Conservation (phyloP, 2,888 invertebrate genomes). For the Troglohyphantes excavatus region DNA sequence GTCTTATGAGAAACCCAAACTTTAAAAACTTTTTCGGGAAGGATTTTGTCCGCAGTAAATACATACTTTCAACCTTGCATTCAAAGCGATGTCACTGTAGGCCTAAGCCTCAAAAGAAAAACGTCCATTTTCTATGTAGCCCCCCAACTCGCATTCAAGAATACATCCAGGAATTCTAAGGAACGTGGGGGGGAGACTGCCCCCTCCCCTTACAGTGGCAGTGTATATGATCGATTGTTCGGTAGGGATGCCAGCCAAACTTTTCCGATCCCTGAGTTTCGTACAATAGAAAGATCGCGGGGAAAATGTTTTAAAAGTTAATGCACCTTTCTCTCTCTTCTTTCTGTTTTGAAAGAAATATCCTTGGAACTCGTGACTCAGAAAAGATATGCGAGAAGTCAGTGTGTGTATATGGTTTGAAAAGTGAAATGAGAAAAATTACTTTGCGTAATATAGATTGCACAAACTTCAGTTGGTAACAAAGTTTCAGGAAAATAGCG, state of each 20-base stretch:
- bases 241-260: constrained; percentile 41
- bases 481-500: neutral
- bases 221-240: constrained; percentile 67
- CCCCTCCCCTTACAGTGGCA: constrained; percentile 22
- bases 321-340: constrained; percentile 46
- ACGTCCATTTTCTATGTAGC: constrained; percentile 31
- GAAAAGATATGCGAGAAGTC: neutral
- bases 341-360: constrained; percentile 2
- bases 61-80: neutral
- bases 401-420: neutral
- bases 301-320: constrained; percentile 59
- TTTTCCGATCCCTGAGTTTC: constrained; percentile 62
- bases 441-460: neutral
- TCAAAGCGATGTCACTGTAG: neutral
- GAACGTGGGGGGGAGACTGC: neutral
- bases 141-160: constrained; percentile 36
- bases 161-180: constrained; percentile 36
- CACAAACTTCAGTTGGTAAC: neutral
- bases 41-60: neutral
- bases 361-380: constrained; percentile 18
- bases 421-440: neutral
- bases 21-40: neutral
- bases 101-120: constrained; percentile 6
- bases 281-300: constrained; percentile 41
- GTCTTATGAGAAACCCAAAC: too few species aligned